Evolutionary conservation across 2,888 invertebrate genomes (phyloP).

Genomic region (Polydrusus tereticollis): DNA sequence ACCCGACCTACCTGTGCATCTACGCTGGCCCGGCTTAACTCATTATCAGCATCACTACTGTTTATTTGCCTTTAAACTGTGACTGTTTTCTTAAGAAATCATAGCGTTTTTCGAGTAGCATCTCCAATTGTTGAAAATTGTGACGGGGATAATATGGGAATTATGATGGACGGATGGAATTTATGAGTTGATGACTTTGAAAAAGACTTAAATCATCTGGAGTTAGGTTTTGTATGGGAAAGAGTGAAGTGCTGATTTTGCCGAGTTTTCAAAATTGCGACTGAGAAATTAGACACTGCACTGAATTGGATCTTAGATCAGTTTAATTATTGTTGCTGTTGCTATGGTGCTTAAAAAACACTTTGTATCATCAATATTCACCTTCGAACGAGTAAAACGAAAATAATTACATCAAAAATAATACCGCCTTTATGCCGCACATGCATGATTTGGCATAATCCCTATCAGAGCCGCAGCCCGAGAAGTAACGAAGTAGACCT

Average conservation of each 20-base stretch:
- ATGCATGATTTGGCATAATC: constrained; percentile 38
- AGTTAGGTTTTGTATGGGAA: too few species aligned
- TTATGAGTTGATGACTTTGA: too few species aligned
- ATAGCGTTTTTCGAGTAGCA: constrained; percentile 20
- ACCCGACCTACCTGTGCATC: constrained; percentile 25
- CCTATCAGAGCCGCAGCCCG: neutral
- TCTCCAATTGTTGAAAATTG: neutral
- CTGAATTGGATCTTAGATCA: too few species aligned
- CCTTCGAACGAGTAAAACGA: constrained; percentile 14
- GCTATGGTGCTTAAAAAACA: too few species aligned
- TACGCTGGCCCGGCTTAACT: constrained; percentile 50
- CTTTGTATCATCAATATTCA: neutral
- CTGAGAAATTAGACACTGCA: too few species aligned
- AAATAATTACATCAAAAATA: constrained; percentile 17
- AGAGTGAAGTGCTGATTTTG: too few species aligned
- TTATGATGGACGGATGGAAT: neutral
- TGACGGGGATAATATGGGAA: neutral
- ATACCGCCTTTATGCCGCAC: constrained; percentile 8
- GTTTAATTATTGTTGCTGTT: too few species aligned
- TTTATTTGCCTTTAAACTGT: constrained; percentile 39
- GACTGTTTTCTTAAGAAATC: constrained; percentile 23
- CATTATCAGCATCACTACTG: constrained; percentile 43
- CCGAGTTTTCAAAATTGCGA: too few species aligned
- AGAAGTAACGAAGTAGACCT: constrained; percentile 14
- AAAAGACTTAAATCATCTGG: too few species aligned